phyloP scores from a whole-genome alignment of 2,888 invertebrate genomes.

The Drosophila acutilabella region DNA sequence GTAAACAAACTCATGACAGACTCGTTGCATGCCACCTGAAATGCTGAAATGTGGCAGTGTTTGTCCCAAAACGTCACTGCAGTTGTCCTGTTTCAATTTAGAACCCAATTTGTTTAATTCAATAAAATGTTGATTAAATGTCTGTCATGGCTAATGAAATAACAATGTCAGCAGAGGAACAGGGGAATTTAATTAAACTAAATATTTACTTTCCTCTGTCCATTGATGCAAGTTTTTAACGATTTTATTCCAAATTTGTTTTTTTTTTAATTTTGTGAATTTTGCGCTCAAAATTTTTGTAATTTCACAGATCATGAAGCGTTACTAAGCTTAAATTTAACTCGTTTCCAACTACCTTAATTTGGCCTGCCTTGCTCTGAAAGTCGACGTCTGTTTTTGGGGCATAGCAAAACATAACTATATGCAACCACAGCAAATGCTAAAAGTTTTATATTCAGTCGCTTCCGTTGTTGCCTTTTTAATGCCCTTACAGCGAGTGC shows the following conservation, averaged over 20 bases:
- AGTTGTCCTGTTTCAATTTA: slow-evolving; percentile 45
- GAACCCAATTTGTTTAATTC: slow-evolving; percentile 70
- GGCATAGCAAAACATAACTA: slow-evolving; percentile 36
- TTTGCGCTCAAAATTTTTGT: slow-evolving; percentile 36
- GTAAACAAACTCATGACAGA: slow-evolving; percentile 12
- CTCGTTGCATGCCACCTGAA: slow-evolving; percentile 22
- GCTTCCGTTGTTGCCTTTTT: slow-evolving; percentile 23
- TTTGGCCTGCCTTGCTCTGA: neutral
- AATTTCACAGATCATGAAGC: slow-evolving; percentile 43
- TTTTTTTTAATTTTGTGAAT: slow-evolving; percentile 38
- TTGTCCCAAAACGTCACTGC: slow-evolving; percentile 29
- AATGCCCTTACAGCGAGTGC: neutral
- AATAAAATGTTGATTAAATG: slow-evolving; percentile 68
- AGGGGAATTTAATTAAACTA: slow-evolving; percentile 26
- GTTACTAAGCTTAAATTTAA: neutral
- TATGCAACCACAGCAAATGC: slow-evolving; percentile 58
- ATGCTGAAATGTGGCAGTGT: slow-evolving; percentile 15
- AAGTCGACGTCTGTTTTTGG: slow-evolving; percentile 12
- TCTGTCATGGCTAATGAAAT: slow-evolving; percentile 33
- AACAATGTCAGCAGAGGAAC: neutral
- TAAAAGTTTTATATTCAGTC: slow-evolving; percentile 39
- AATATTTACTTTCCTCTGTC: slow-evolving; percentile 24
- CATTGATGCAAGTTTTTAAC: slow-evolving; percentile 3
- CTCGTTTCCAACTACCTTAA: neutral
- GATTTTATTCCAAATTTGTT: slow-evolving; percentile 29